Conservation (phyloP, 2,797 vertebrate genomes). For the Aeoliscus strigatus region DNA sequence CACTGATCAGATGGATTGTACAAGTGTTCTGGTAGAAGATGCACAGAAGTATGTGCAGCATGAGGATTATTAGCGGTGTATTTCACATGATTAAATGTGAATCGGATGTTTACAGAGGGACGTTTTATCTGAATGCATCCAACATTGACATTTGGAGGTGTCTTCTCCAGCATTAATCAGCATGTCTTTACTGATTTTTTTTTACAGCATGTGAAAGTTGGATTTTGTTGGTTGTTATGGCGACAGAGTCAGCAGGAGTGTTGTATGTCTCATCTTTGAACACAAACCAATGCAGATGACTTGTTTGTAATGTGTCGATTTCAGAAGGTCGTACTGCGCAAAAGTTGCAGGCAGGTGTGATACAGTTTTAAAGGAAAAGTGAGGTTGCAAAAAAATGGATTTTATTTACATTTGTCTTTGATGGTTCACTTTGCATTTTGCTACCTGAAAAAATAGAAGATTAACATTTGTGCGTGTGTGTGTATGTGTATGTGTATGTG, state of each 20-base stretch:
- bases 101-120: conserved; percentile 31
- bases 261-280: no score
- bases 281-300: no score
- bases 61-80: conserved; percentile 53
- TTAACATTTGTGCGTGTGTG: no score
- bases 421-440: no score
- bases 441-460: no score
- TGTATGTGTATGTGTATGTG: no score
- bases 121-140: conserved; percentile 29
- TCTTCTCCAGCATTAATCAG: conserved; percentile 21
- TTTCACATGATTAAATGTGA: conserved; percentile 21
- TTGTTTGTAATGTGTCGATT: no score
- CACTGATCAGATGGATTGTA: conserved; percentile 29
- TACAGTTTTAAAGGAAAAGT: no score
- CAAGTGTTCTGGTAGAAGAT: conserved; percentile 36
- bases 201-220: conserved; percentile 11
- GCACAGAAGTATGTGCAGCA: conserved; percentile 35
- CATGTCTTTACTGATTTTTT: conserved; percentile 6
- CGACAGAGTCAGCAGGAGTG: conserved; percentile 17
- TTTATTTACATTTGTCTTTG: no score
- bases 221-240: conserved; percentile 4
- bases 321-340: no score
- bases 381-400: no score
- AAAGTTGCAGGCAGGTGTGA: no score
- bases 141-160: conserved; percentile 3